Percentiles rank a stretch among this genome's conserved stretches.
Evolutionary conservation across 2,113 vertebrate species (phyloP).

Genomic region (Colinus virginianus): DNA sequence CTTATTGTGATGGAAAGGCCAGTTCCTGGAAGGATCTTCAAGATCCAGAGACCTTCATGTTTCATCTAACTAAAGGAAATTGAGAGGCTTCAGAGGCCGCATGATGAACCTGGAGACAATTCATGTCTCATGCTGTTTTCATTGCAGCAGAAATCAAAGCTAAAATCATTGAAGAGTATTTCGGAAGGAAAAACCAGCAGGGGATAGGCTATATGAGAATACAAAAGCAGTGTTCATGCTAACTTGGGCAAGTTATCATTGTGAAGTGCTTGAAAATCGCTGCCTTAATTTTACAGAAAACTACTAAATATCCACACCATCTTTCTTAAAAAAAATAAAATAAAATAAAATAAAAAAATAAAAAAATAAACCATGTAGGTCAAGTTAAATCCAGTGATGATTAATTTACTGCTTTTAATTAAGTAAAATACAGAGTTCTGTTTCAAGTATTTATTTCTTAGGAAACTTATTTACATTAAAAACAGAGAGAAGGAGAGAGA

Average conservation of each 20-base stretch:
- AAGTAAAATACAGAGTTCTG: not conserved
- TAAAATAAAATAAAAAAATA: no score
- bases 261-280: not conserved
- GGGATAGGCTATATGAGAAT: not conserved
- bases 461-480: not conserved
- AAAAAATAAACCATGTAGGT: not conserved
- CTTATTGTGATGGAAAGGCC: not conserved
- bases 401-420: not conserved
- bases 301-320: not conserved
- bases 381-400: not conserved
- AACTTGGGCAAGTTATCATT: not conserved
- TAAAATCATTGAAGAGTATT: not conserved
- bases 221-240: not conserved
- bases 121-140: not conserved
- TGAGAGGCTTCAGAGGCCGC: not conserved
- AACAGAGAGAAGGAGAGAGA: not conserved
- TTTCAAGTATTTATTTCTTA: not conserved
- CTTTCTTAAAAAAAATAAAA: not conserved
- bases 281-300: not conserved
- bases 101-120: not conserved
- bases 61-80: not conserved
- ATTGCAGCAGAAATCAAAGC: constrained; percentile 12
- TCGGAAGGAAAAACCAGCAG: not conserved
- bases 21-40: not conserved
- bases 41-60: not conserved